Conservation (phyloP, 2,888 invertebrate species). For the Andrena hattorfiana region DNA sequence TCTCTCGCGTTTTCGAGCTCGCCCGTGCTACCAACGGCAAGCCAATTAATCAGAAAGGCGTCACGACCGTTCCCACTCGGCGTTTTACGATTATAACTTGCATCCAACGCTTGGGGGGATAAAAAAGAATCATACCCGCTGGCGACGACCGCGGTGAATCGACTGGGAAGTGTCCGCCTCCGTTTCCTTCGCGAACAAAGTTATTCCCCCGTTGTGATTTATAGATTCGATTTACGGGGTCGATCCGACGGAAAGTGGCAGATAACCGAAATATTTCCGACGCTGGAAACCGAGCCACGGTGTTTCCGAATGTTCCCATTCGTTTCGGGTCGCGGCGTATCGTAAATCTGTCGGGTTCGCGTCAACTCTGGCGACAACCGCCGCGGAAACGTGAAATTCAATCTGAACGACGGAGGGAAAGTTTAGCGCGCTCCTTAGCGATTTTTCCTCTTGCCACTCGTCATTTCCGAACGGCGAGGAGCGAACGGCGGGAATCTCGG, state of each 20-base stretch:
- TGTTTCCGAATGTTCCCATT: neutral
- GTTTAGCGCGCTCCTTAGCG: neutral
- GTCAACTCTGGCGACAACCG: neutral
- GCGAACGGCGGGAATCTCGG: neutral
- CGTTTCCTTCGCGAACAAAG: neutral
- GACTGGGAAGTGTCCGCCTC: neutral
- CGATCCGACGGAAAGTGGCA: neutral
- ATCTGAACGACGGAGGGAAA: neutral
- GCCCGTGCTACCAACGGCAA: neutral
- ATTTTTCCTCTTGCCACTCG: neutral
- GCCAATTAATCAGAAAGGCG: conserved; percentile 39
- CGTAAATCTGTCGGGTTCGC: conserved; percentile 22
- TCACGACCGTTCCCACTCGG: conserved; percentile 15
- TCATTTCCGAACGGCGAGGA: neutral
- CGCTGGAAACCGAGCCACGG: neutral
- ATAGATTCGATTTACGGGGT: neutral
- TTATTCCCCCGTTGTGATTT: neutral
- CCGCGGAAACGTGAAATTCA: conserved; percentile 12
- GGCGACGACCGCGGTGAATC: neutral
- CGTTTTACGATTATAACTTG: neutral
- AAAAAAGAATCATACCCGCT: neutral
- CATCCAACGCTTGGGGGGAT: neutral
- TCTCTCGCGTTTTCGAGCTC: conserved; percentile 21
- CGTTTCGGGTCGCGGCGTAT: conserved; percentile 4
- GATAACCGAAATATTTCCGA: conserved; percentile 26